Conservation (phyloP, 2,113 vertebrate species). For the Psittacula cyanocephala region DNA sequence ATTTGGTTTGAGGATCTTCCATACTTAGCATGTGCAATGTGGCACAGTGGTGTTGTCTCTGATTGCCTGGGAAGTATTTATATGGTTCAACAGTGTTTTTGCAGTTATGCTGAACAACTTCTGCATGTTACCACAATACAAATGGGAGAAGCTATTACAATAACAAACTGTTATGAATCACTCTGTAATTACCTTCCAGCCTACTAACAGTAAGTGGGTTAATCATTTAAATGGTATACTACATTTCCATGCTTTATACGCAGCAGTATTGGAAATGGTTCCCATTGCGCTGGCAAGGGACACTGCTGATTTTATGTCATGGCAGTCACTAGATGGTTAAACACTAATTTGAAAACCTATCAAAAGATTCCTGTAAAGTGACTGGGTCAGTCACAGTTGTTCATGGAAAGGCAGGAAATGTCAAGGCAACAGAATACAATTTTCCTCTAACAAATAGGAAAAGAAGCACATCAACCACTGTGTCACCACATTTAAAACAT, state of each 20-base stretch:
- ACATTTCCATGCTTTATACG: not conserved
- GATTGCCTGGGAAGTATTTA: not conserved
- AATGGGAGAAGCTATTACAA: not conserved
- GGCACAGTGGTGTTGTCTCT: not conserved
- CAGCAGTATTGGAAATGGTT: not conserved
- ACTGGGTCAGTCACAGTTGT: not conserved
- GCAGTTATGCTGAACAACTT: not conserved
- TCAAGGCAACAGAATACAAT: not conserved
- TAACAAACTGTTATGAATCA: not conserved
- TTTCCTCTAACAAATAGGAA: not conserved
- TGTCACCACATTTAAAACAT: not conserved
- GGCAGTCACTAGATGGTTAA: not conserved
- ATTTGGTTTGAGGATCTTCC: not conserved
- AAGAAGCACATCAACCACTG: not conserved
- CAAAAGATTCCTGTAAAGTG: not conserved
- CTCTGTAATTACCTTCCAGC: not conserved
- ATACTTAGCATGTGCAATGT: not conserved
- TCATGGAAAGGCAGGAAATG: not conserved
- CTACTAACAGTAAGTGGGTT: not conserved
- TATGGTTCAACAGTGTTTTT: not conserved
- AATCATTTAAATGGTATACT: not conserved
- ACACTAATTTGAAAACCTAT: not conserved
- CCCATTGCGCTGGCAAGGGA: not conserved
- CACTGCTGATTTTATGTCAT: not conserved
- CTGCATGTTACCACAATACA: not conserved